Percentiles rank a stretch among this genome's conserved stretches.
These are phyloP conservation scores for Limosa lapponica DNA, from an alignment of 2,797 vertebrate species.

Conservation along the genomic window DNA sequence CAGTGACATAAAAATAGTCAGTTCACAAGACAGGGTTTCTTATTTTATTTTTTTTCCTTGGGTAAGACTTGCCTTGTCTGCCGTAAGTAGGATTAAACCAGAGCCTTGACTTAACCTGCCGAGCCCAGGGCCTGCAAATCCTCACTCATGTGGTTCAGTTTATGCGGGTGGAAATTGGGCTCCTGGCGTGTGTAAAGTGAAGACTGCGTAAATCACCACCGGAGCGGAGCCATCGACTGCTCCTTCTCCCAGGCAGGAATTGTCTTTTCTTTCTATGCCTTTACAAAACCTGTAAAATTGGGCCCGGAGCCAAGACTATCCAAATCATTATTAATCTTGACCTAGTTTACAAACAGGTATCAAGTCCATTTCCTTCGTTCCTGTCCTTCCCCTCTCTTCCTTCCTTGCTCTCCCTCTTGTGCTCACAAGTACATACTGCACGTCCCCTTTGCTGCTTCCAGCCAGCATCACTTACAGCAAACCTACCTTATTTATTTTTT, in stretches of 20 bases:
- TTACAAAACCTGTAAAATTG: background rate
- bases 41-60: background rate
- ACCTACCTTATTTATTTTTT: background rate
- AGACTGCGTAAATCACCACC: background rate
- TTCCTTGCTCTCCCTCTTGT: slow-evolving; percentile 66
- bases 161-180: background rate
- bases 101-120: background rate
- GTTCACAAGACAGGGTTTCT: background rate
- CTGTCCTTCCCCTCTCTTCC: slow-evolving; percentile 15
- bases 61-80: background rate
- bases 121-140: background rate
- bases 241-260: background rate
- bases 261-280: background rate
- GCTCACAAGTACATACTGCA: slow-evolving; percentile 49
- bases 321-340: background rate
- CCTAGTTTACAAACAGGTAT: slow-evolving; percentile 2
- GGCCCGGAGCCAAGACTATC: background rate
- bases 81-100: slow-evolving; percentile 5
- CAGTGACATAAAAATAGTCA: background rate
- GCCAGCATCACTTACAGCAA: background rate
- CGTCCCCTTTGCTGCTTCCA: background rate
- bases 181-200: background rate
- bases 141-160: background rate
- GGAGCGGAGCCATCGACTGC: background rate
- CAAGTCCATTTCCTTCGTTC: background rate